These are phyloP conservation scores for Capromys pilorides DNA, from an alignment of 2,797 vertebrate species.

Conservation along the genomic window DNA sequence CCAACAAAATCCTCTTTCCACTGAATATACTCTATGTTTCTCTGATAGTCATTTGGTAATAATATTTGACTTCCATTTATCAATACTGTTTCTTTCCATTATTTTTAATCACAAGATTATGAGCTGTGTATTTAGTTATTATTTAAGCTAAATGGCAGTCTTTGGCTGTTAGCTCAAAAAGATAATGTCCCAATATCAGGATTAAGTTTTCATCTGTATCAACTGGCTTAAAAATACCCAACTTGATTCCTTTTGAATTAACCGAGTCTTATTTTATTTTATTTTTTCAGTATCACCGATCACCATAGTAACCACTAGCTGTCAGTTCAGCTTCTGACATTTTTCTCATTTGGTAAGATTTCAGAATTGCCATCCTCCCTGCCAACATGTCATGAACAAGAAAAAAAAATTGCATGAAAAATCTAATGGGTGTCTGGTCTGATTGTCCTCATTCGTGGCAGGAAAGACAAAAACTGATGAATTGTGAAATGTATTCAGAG, in stretches of 20 bases:
- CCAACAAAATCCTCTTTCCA: conserved; percentile 59
- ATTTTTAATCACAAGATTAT: conserved; percentile 80
- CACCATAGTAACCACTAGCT: conserved; percentile 98
- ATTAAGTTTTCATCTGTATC: conserved; percentile 89
- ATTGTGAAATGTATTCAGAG: conserved; percentile 99
- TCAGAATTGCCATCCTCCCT: conserved; percentile 98
- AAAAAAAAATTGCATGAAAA: conserved; percentile 94
- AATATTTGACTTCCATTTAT: conserved; percentile 75
- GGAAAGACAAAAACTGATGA: conserved; percentile 99
- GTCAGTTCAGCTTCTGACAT: conserved; percentile 98
- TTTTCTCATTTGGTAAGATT: conserved; percentile 98
- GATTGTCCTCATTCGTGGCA: conserved; percentile 99
- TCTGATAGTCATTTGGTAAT: conserved; percentile 73
- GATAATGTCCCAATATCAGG: conserved; percentile 84
- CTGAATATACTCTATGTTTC: conserved; percentile 63
- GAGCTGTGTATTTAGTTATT: conserved; percentile 83
- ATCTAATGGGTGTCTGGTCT: conserved; percentile 99
- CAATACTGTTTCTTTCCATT: conserved; percentile 75
- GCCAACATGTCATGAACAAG: conserved; percentile 97
- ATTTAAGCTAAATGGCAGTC: conserved; percentile 84
- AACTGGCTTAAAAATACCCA: conserved; percentile 89
- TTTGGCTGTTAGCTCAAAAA: conserved; percentile 83
- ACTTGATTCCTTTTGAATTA: conserved; percentile 92
- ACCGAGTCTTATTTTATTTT: conserved; percentile 89
- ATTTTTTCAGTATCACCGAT: conserved; percentile 89